Base-by-base conservation (phyloP, 2,797 vertebrate species). In the Emys orbicularis region DNA sequence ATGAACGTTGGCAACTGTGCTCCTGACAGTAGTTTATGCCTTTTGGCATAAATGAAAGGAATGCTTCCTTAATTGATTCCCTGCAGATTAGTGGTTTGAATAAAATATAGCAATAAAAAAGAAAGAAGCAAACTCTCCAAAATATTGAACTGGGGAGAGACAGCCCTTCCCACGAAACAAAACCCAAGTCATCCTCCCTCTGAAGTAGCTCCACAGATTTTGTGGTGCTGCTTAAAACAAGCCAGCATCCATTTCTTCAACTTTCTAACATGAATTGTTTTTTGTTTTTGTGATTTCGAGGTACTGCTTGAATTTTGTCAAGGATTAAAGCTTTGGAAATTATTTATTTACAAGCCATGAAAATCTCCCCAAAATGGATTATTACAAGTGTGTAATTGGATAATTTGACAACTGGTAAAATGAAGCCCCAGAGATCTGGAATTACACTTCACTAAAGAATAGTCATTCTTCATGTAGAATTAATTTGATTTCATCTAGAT, bases 401-500 rank as follows among this genome's bases (percentile, higher is more conserved):
- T 96, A 93, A 97, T 95, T 96, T 95, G 93, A 95, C 88, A 90
- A 93, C 83, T 85, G 87, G 95, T 95, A 94, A 96, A 92, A 92
- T 47, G 82, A 90, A 96, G 86, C 92, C 88, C 95, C 47, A 92
- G 96, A 96, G 89, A 95, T 88, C 74, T 89, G 91, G 94, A 95
- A 96, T 97, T 96, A 90, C 56, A 82, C 82, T 96, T 96, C 65
- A 44, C 87, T 86, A 77, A 94, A 96, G 92, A 93, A 94, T 87
- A 89, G 79, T 83, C 13, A 0, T 91, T 94, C 91, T 95, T 97
- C 94, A 81, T 94, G 95, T 95, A 94, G 94, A 97, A 96, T 97
- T 97, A 94, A 91, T 97, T 97, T 96, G 90, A 96, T 98, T 97
- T 97, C 92, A 93, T 96, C 87, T 95, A 96, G 96, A 97, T 97